Percentiles rank a stretch among this genome's conserved stretches.
These are phyloP conservation scores for Meriones psammophilus DNA, from an alignment of 2,797 vertebrate genomes.

Conservation along the genomic window DNA sequence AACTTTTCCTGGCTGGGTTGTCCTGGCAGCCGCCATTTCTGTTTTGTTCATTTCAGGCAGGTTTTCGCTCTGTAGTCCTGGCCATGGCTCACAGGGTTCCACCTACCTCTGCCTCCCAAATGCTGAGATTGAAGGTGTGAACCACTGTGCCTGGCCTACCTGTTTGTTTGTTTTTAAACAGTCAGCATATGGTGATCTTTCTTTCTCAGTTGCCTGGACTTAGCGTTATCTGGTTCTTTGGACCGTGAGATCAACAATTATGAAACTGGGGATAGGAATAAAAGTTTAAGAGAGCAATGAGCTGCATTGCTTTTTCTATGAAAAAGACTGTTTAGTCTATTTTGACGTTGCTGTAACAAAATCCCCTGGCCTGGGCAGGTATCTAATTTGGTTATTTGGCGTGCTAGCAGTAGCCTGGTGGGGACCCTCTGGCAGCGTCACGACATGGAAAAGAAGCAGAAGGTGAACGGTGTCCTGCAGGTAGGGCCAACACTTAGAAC, in stretches of 20 bases:
- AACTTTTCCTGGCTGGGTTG: not conserved
- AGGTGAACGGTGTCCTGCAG: not conserved
- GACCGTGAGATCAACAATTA: not conserved
- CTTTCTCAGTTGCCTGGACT: not conserved
- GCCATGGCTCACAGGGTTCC: not conserved
- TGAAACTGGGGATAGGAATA: not conserved
- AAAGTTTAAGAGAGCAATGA: slow-evolving; percentile 28
- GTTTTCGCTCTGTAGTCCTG: not conserved
- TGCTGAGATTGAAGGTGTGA: not conserved
- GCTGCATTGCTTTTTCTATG: not conserved
- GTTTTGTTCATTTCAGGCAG: not conserved
- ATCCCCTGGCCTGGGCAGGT: not conserved
- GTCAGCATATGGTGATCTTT: not conserved
- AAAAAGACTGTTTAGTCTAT: not conserved
- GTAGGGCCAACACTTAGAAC: not conserved
- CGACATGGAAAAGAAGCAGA: not conserved
- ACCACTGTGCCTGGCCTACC: not conserved
- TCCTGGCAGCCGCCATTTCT: not conserved
- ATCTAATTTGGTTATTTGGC: not conserved
- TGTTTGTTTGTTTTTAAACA: not conserved
- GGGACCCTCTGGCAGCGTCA: not conserved
- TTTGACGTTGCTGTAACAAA: not conserved
- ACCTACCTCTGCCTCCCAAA: not conserved
- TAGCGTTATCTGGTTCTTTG: not conserved
- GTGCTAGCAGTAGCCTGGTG: not conserved